Conservation (phyloP, 1,140 invertebrate species). For the Drosophila fuyamai region DNA sequence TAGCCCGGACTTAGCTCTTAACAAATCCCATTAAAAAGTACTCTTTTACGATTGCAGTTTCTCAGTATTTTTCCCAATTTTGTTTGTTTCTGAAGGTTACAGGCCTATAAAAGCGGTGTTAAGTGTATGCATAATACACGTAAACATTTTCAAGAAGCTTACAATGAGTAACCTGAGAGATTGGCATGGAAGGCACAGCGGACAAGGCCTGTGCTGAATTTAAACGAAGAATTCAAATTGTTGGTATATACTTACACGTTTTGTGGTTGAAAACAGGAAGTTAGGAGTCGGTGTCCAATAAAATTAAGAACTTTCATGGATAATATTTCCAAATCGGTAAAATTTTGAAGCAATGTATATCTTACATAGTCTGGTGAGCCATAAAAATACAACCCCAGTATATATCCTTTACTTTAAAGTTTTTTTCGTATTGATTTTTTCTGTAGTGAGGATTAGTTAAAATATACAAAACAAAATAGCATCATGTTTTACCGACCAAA, state of each 20-base stretch:
- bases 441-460: no score
- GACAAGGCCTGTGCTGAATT: constrained; percentile 39
- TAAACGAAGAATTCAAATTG: constrained; percentile 21
- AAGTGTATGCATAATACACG: constrained; percentile 12
- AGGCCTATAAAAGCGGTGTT: constrained; percentile 40
- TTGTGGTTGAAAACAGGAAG: constrained; percentile 17
- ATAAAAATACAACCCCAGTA: no score
- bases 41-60: constrained; percentile 33
- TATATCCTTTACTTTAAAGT: no score
- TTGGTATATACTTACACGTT: not conserved
- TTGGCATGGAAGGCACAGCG: constrained; percentile 39
- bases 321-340: not conserved
- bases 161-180: constrained; percentile 31
- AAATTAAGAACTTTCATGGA: not conserved
- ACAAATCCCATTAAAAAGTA: constrained; percentile 53
- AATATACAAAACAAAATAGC: no score
- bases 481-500: no score
- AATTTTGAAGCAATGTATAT: no score
- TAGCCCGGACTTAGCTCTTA: constrained; percentile 21
- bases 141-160: constrained; percentile 27
- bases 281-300: not conserved
- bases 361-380: no score
- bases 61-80: constrained; percentile 37
- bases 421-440: no score
- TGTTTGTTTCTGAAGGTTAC: constrained; percentile 47